Percentiles rank a stretch among this genome's conserved stretches.
These are phyloP conservation scores for Manacus vitellinus DNA, from an alignment of 2,113 vertebrate species.

Conservation along the genomic window DNA sequence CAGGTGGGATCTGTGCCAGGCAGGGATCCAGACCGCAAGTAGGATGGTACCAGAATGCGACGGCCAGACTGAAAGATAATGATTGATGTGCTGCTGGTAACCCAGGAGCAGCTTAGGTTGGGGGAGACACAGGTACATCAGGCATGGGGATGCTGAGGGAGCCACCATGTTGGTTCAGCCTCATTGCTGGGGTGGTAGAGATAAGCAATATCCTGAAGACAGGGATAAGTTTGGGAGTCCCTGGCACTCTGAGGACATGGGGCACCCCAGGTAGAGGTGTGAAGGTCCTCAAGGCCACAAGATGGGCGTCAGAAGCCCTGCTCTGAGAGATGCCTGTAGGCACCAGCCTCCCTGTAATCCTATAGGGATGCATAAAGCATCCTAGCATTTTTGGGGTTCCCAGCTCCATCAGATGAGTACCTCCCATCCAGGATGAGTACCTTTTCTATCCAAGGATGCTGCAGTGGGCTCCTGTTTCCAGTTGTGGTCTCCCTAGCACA, in stretches of 20 bases:
- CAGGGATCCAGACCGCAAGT: background rate
- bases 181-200: background rate
- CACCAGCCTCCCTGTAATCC: background rate
- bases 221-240: background rate
- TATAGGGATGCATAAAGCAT: background rate
- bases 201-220: background rate
- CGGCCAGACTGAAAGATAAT: background rate
- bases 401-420: background rate
- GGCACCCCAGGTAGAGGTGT: background rate
- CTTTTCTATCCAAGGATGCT: background rate
- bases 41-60: background rate
- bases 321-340: background rate
- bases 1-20: background rate
- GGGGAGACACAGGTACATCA: background rate
- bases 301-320: background rate
- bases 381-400: background rate
- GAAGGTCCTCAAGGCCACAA: background rate
- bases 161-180: background rate
- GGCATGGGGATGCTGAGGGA: background rate
- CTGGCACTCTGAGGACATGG: background rate
- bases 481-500: accelerated
- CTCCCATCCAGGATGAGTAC: background rate
- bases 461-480: accelerated
- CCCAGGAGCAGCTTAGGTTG: background rate
- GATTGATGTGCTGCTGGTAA: background rate